phyloP scores from a whole-genome alignment of 2,888 invertebrate genomes.

The Ceraclea dissimilis region DNA sequence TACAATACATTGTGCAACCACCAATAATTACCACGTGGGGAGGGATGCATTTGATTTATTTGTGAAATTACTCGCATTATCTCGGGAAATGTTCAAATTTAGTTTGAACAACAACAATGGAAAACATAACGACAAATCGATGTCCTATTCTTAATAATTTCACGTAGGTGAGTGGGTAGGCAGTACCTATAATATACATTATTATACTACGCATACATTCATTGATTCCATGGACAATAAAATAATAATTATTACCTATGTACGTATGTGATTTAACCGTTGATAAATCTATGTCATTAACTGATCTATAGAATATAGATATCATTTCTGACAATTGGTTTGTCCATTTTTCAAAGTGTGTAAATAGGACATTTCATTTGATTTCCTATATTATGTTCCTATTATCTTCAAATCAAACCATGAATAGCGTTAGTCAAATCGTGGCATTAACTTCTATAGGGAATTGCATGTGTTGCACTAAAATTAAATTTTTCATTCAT shows the following conservation, averaged over 20 bases:
- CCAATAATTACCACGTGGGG: too few species aligned
- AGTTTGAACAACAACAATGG: background rate
- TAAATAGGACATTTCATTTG: background rate
- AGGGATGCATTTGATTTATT: too few species aligned
- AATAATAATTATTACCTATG: background rate
- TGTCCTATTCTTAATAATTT: background rate
- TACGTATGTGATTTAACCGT: background rate
- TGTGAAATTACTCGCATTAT: background rate
- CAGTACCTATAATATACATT: background rate
- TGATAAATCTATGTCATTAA: background rate
- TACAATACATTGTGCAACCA: background rate
- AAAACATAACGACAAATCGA: background rate
- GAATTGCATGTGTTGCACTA: too few species aligned
- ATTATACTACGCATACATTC: background rate
- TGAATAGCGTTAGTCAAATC: too few species aligned
- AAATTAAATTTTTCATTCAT: too few species aligned
- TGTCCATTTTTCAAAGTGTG: slow-evolving; percentile 3
- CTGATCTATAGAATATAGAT: background rate
- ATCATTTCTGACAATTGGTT: too few species aligned
- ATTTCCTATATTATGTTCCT: too few species aligned
- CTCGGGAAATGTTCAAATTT: background rate
- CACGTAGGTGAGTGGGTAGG: background rate
- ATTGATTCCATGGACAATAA: background rate
- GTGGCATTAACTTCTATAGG: too few species aligned
- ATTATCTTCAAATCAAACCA: too few species aligned